phyloP scores from a whole-genome alignment of 2,888 invertebrate genomes.

The Trichogramma dendrolimi region DNA sequence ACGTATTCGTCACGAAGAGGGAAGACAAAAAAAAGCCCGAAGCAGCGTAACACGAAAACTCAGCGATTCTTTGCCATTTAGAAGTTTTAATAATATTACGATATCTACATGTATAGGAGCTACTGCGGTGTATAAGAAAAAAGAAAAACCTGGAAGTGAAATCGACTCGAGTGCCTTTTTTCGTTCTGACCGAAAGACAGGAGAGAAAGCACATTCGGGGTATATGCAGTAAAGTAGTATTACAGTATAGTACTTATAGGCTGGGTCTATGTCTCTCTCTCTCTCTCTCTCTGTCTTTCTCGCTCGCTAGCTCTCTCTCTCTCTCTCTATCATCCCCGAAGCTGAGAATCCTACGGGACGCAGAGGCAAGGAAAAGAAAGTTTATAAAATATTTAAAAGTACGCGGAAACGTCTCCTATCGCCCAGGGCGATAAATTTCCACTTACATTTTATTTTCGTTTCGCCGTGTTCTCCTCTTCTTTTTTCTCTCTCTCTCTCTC shows the following conservation, averaged over 20 bases:
- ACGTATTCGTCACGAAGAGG: too few relatives aligned
- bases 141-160: conserved; percentile 33
- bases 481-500: conserved; percentile 19
- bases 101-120: conserved; percentile 39
- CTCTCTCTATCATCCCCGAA: conserved; percentile 10
- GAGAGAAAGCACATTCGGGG: too few relatives aligned
- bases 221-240: too few relatives aligned
- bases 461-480: conserved; percentile 33
- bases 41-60: conserved; percentile 37
- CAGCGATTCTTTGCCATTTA: conserved; percentile 47
- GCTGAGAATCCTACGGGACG: conserved; percentile 32
- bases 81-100: conserved; percentile 52
- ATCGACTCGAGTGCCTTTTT: conserved; percentile 43
- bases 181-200: conserved; percentile 23
- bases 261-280: conserved; percentile 22
- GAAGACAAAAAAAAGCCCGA: not conserved
- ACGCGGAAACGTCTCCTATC: conserved; percentile 52
- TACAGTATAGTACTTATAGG: too few relatives aligned
- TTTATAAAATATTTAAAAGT: conserved; percentile 54
- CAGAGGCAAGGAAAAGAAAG: conserved; percentile 44
- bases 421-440: conserved; percentile 53
- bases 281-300: conserved; percentile 12
- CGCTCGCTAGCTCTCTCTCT: not conserved
- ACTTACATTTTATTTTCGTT: conserved; percentile 53
- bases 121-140: not conserved